Evolutionary conservation across 2,888 invertebrate genomes (phyloP), one percentile per base, ranked within the genome.

Genomic region (Therioaphis trifolii): DNA sequence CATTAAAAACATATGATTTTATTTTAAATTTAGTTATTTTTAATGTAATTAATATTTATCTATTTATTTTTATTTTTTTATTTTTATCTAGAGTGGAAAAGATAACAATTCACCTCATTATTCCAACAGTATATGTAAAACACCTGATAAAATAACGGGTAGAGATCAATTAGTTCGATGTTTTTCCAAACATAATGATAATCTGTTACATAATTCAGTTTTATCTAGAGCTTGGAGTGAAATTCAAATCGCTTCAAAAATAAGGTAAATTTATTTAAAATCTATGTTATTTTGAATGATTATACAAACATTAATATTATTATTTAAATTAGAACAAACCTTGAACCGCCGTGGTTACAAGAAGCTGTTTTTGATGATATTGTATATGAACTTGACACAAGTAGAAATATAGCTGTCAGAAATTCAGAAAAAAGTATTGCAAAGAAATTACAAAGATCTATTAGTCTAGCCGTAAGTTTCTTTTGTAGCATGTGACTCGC

Each of bases 351-450:
- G 4, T 90, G 94, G 86, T 90, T 96, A 77, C 96, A 96, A 88
- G 95, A 95, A 89, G 95, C 95, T 68, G 93, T 95, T 63, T 95
- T 96, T 89, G 95, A 95, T 89, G 94, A 94, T 88, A 92, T 92
- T 86, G 89, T 92, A 18, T 96, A 95, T 90, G 92, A 93, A 84
- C 93, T 96, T 86, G 96, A 96, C 89, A 93, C 95, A 69, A 94
- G 94, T 91, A 90, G 95, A 75, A 95, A 95, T 88, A 92, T 95
- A 86, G 92, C 93, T 61, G 91, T 92, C 24, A 91, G 82, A 21
- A 74, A 63, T 18, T 18, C 24, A 1, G 61, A 74, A 61, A 82
- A 74, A 74, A 61, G 43, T 74, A 24, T 52, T 66, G 15, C 49
- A 27, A 74, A 74, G n/a, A 61, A 74, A 40, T 40, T 82, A 66